phyloP scores from a whole-genome alignment of 2,888 invertebrate species.

The Zaprionus bogoriensis region DNA sequence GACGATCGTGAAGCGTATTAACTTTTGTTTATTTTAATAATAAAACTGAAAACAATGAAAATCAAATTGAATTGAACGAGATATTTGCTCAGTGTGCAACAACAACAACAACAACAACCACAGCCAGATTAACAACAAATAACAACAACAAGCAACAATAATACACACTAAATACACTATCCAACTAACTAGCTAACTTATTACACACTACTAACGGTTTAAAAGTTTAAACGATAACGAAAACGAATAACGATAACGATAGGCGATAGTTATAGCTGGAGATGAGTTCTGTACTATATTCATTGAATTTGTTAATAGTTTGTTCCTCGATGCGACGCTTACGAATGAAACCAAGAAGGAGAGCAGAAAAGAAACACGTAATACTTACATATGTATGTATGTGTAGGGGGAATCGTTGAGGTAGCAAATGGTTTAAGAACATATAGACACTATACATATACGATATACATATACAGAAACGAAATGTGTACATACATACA shows the following conservation, averaged over 20 bases:
- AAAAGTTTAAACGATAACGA: constrained; percentile 17
- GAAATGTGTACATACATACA: constrained; percentile 27
- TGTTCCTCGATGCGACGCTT: constrained; percentile 77
- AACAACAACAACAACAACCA: constrained; percentile 1
- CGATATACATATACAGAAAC: constrained; percentile 66
- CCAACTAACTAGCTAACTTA: constrained; percentile 17
- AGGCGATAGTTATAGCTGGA: background rate
- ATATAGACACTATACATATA: constrained; percentile 66
- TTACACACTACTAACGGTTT: constrained; percentile 1
- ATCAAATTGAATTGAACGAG: constrained; percentile 17
- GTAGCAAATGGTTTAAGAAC: constrained; percentile 10
- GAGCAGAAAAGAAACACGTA: background rate
- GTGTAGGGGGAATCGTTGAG: constrained; percentile 28
- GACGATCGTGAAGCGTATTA: constrained; percentile 42
- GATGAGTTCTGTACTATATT: background rate
- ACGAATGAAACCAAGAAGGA: constrained; percentile 15
- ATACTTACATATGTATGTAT: background rate
- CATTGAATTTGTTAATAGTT: constrained; percentile 53
- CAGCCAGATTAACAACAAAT: background rate
- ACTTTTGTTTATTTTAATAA: constrained; percentile 42
- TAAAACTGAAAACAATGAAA: constrained; percentile 11
- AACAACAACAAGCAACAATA: no score
- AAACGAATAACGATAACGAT: constrained; percentile 12
- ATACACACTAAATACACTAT: background rate
- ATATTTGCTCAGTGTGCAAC: constrained; percentile 30